Evolutionary conservation across 2,888 invertebrate species (phyloP).

Genomic region (Palloptera scutellata): DNA sequence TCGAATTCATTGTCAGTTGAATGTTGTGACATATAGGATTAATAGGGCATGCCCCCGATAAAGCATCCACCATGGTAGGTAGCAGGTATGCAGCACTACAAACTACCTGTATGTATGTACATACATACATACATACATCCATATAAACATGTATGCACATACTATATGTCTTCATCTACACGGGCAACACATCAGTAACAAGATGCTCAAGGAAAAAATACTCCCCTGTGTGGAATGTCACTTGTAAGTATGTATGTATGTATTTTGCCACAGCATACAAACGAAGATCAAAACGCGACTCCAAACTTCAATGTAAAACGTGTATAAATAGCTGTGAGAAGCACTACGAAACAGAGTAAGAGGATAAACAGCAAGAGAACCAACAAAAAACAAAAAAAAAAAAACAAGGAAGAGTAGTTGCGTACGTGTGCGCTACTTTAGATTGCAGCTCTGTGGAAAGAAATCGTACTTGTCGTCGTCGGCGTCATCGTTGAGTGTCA

Average conservation of each 20-base stretch:
- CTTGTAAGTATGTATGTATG: constrained; percentile 37
- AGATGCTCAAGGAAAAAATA: constrained; percentile 26
- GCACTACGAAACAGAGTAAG: too few relatives aligned
- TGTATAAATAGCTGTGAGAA: too few relatives aligned
- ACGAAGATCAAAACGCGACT: background rate
- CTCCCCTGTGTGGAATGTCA: constrained; percentile 55
- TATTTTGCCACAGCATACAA: background rate
- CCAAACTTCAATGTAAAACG: too few relatives aligned
- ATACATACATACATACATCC: background rate
- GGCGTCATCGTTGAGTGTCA: background rate
- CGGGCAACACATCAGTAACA: too few relatives aligned
- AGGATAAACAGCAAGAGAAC: too few relatives aligned
- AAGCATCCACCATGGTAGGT: background rate
- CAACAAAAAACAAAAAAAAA: too few relatives aligned
- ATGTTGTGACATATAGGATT: constrained; percentile 28
- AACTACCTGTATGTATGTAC: background rate
- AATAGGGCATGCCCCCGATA: constrained; percentile 16
- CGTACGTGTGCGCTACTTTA: too few relatives aligned
- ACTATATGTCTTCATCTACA: too few relatives aligned
- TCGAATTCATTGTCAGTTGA: constrained; percentile 33
- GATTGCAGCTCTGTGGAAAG: too few relatives aligned
- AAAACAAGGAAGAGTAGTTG: too few relatives aligned
- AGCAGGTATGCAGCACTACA: background rate
- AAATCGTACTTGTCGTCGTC: too few relatives aligned
- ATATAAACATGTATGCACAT: too few relatives aligned